A percentile compares a stretch with the other conserved stretches of the same genome.
Conservation (phyloP, 2,797 vertebrate species). For the Taenioides sp. region DNA sequence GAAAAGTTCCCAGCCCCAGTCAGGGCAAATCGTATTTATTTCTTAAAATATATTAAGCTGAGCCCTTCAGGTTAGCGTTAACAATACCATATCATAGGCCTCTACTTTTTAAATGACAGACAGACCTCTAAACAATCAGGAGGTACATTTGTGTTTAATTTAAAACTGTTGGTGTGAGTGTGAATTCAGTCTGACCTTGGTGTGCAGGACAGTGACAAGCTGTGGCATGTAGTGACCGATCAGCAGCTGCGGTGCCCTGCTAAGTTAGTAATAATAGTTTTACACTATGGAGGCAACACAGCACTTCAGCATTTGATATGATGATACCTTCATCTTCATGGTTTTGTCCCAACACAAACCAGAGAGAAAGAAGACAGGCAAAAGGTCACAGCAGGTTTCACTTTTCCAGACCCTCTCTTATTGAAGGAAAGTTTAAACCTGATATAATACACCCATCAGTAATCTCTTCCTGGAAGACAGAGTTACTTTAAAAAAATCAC, state of each 20-base stretch:
- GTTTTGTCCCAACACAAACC: too few species aligned
- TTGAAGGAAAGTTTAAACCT: conserved; percentile 38
- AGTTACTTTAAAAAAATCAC: not conserved
- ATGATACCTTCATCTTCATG: too few species aligned
- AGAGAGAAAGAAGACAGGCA: conserved; percentile 13
- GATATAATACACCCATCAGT: not conserved
- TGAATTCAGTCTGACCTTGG: conserved; percentile 53
- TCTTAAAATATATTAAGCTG: not conserved
- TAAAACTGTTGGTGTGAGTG: conserved; percentile 9
- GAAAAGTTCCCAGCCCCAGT: conserved; percentile 20
- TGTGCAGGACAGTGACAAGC: conserved; percentile 21
- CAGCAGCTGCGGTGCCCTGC: conserved; percentile 26
- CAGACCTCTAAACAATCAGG: not conserved
- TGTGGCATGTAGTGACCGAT: conserved; percentile 33
- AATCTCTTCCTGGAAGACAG: not conserved
- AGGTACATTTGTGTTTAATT: not conserved
- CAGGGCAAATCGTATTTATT: conserved; percentile 24
- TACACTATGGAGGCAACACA: conserved; percentile 24
- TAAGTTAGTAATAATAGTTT: conserved; percentile 45
- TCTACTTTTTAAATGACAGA: not conserved
- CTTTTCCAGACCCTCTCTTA: conserved; percentile 55
- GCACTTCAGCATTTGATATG: not conserved
- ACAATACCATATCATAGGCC: too few species aligned
- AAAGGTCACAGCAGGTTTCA: conserved; percentile 36
- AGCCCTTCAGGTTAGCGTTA: not conserved